Evolutionary conservation across 2,888 invertebrate genomes (phyloP).

Genomic region (Stenchaetothrips biformis): DNA sequence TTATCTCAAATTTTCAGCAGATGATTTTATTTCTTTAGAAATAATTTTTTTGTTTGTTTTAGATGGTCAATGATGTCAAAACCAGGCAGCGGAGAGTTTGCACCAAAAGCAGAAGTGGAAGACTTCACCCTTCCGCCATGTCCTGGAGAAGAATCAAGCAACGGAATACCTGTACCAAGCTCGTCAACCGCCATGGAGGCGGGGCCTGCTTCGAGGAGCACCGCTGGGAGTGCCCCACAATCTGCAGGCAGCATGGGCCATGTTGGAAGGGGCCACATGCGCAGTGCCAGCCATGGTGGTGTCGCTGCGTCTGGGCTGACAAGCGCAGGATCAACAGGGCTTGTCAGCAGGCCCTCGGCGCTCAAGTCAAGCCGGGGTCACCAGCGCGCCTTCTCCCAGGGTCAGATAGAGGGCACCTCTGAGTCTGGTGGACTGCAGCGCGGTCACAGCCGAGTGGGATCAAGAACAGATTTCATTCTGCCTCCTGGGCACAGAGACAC

Average conservation of each 20-base stretch:
- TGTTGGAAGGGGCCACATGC: conserved; percentile 54
- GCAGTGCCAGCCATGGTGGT: conserved; percentile 83
- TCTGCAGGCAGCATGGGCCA: conserved; percentile 27
- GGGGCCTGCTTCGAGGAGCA: conserved; percentile 29
- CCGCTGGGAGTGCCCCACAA: conserved; percentile 33
- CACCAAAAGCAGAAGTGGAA: conserved; percentile 18
- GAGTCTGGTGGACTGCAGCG: conserved; percentile 43
- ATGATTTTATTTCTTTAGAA: background rate
- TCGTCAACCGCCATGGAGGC: background rate
- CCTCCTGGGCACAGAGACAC: conserved; percentile 79
- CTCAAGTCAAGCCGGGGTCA: conserved; percentile 71
- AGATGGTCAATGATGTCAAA: conserved; percentile 66
- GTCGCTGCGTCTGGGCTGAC: conserved; percentile 48
- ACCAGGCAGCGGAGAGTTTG: conserved; percentile 54
- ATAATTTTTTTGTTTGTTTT: conserved; percentile 41
- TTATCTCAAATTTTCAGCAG: background rate
- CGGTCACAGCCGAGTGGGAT: conserved; percentile 75
- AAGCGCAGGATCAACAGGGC: conserved; percentile 42
- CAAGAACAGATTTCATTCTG: conserved; percentile 82
- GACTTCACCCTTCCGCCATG: conserved; percentile 46
- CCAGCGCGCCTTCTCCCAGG: conserved; percentile 81
- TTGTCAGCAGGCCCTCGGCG: conserved; percentile 58
- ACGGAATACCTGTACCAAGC: conserved; percentile 16
- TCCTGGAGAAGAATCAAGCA: conserved; percentile 25
- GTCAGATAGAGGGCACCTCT: conserved; percentile 65